Evolutionary conservation across 1,140 invertebrate species (phyloP), one percentile per base, ranked within the genome.

Genomic region (Nylanderia fulva): DNA sequence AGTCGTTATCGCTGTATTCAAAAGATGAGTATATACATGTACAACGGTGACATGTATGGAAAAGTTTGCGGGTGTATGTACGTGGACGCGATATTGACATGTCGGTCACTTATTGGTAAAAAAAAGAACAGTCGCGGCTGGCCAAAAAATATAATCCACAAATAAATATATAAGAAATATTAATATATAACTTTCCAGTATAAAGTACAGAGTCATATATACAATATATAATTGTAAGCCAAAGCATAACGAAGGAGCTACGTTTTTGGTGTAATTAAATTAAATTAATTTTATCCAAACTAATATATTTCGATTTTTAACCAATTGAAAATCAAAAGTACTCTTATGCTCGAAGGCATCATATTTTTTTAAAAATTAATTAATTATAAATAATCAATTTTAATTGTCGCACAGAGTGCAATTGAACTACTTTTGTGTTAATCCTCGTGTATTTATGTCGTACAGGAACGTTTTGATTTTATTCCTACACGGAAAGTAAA

Each of bases 1-100:
- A 76, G 60, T 61, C 48, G 75, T 68, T 77, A 64, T 82, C 75
- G 85, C 75, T 84, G 69, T 84, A 82, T 82, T 82, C 77, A 82
- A 82, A 82, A 82, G 77, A 82, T 69, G 86, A 79, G 76, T 74
- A 71, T 77, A 36, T 82, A 72, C 33, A 58, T 69, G 36, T 72
- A 58, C 48, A 54, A 24, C 39, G 36, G 21, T 18, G 36, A 54
- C 72, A 58, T 77, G 72, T 68, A 80, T 58, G 74, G 48, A 77
- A 85, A 71, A 39, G 52, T 72, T 68, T n/a, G 29, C 42, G 54
- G 48, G 27, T 76, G 29, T 84, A 84, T 24, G 3, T n/a, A 33
- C 29, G 48, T 39, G 82, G 48, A 84, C 33, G 21, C 60, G 84
- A 85, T 71, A 82, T 85, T 71, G 84, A 85, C 76, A 60, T 56